Conservation (phyloP, 92 coral and sea anemone species). For the Actinostola sp. region DNA sequence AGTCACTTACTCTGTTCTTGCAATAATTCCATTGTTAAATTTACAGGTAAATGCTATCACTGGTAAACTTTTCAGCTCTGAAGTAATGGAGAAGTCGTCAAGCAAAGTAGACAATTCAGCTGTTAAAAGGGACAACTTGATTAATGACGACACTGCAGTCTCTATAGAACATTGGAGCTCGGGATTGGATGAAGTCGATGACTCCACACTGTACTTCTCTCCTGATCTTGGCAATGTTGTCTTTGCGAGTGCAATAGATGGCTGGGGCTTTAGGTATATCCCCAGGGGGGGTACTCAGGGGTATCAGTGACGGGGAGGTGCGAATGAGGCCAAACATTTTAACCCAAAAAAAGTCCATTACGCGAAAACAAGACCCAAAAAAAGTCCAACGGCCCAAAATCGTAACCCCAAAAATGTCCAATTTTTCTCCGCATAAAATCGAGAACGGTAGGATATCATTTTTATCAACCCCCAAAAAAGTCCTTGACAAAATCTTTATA, state of each 20-base stretch:
- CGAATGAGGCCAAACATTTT: too few relatives aligned
- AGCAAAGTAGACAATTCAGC: conserved; percentile 31
- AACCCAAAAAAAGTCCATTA: too few relatives aligned
- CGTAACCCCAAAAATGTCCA: too few relatives aligned
- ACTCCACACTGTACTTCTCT: conserved; percentile 87
- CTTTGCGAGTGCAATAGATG: conserved; percentile 94
- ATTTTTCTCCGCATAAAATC: too few relatives aligned
- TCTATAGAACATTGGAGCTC: conserved; percentile 98
- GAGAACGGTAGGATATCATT: too few relatives aligned
- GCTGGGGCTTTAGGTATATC: conserved; percentile 95
- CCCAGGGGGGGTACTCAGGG: not conserved
- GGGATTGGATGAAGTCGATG: conserved; percentile 94
- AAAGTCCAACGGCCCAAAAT: too few relatives aligned
- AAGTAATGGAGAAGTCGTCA: conserved; percentile 84
- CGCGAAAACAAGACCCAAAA: too few relatives aligned
- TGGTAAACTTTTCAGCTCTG: conserved; percentile 87
- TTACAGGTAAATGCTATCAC: conserved; percentile 94
- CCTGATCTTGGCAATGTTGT: conserved; percentile 98
- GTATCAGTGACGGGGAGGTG: too few relatives aligned
- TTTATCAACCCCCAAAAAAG: too few relatives aligned
- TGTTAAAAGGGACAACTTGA: conserved; percentile 12
- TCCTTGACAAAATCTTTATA: too few relatives aligned
- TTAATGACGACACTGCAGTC: conserved; percentile 71
- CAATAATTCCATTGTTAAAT: not conserved
- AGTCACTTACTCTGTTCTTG: too few relatives aligned